Conservation (phyloP, 2,113 vertebrate genomes). For the Myotis davidii region DNA sequence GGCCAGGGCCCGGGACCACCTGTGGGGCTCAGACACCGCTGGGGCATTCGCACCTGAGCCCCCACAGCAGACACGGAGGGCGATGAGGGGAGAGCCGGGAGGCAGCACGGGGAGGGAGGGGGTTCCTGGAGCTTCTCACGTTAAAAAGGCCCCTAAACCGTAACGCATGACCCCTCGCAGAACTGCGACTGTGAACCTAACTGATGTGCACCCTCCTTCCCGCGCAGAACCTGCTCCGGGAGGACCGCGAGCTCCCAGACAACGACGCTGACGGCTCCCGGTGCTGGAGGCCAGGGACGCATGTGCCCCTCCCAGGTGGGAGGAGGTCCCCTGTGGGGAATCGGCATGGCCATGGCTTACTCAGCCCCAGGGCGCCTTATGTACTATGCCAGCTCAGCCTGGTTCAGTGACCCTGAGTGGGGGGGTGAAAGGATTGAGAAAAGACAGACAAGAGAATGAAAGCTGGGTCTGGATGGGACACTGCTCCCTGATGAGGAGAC, state of each 20-base stretch:
- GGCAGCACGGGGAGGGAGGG: fast-evolving
- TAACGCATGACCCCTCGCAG: neutral
- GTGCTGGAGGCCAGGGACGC: neutral
- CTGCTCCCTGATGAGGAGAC: too few species aligned
- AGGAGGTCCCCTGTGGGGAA: neutral
- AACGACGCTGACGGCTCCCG: fast-evolving
- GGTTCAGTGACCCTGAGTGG: too few species aligned
- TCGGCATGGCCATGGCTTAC: too few species aligned
- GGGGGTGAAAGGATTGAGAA: too few species aligned
- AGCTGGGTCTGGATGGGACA: too few species aligned
- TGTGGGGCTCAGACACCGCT: fast-evolving
- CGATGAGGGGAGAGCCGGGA: neutral
- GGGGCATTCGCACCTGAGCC: neutral
- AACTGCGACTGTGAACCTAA: neutral
- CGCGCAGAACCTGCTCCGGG: neutral
- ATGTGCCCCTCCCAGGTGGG: neutral
- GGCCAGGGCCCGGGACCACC: neutral
- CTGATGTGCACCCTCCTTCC: neutral
- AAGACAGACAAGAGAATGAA: too few species aligned
- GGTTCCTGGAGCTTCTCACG: neutral
- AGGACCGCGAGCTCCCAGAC: fast-evolving
- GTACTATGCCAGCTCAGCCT: too few species aligned
- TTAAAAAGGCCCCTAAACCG: neutral
- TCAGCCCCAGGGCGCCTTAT: too few species aligned
- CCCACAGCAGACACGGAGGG: neutral